A percentile compares a stretch with the other conserved stretches of the same genome.
Evolutionary conservation across 2,797 vertebrate genomes (phyloP).

Genomic region (Sebastes vulpes): DNA sequence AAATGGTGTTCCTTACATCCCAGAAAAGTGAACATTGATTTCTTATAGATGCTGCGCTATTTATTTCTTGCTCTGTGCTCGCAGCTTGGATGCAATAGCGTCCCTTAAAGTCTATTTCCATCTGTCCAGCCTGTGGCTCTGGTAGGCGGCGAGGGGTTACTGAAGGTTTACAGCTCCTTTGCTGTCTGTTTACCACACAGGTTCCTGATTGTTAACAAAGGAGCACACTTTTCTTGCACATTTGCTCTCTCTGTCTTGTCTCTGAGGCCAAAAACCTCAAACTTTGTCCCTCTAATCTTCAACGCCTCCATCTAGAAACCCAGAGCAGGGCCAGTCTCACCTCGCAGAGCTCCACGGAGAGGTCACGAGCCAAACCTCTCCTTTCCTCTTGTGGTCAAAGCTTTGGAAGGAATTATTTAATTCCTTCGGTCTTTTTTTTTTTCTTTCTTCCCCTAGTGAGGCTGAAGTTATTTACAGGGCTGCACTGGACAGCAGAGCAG

Average conservation of each 20-base stretch:
- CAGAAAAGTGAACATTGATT: not conserved
- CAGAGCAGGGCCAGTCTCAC: constrained; percentile 21
- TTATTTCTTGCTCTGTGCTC: constrained; percentile 4
- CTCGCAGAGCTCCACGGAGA: constrained; percentile 37
- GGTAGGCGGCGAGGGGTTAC: constrained; percentile 44
- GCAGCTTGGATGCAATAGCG: not conserved
- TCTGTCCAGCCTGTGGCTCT: constrained; percentile 36
- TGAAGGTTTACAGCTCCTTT: constrained; percentile 54
- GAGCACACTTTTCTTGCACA: constrained; percentile 15
- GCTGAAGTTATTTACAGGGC: constrained; percentile 77
- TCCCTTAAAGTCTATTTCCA: constrained; percentile 30
- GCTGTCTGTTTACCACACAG: constrained; percentile 58
- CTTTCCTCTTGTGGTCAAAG: constrained; percentile 64
- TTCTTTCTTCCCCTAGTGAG: constrained; percentile 59
- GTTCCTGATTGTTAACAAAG: constrained; percentile 54
- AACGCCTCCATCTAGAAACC: constrained; percentile 42
- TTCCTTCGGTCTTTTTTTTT: constrained; percentile 55
- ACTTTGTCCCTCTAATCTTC: constrained; percentile 33
- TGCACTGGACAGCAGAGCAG: constrained; percentile 36
- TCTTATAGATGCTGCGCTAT: not conserved
- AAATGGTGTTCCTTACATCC: not conserved
- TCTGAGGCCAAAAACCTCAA: constrained; percentile 26
- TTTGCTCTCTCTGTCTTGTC: constrained; percentile 9
- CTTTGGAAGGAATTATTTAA: constrained; percentile 65
- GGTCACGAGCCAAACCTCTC: constrained; percentile 63